Percentiles rank a stretch among this genome's conserved stretches.
Evolutionary conservation across 1,140 invertebrate species (phyloP).

Genomic region (Calliopsis andreniformis): DNA sequence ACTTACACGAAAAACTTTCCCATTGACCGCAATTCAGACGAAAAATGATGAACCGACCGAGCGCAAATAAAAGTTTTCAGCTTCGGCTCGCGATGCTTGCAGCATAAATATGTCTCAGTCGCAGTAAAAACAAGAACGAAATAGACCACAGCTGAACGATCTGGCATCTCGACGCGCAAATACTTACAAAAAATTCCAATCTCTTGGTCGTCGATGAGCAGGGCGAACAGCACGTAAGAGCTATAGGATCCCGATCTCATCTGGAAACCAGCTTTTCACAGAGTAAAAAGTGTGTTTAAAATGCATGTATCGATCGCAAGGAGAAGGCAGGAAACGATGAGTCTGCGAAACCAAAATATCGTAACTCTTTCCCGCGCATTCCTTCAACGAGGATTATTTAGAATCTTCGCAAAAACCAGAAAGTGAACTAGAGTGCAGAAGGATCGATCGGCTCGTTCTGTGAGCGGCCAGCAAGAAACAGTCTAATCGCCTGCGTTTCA

Average conservation of each 20-base stretch:
- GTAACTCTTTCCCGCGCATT: not conserved
- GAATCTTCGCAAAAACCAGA: not conserved
- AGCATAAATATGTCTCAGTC: conserved; percentile 1
- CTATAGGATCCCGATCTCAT: not conserved
- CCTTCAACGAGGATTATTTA: not conserved
- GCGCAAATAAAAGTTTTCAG: conserved; percentile 6
- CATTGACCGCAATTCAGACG: not conserved
- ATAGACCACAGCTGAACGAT: not conserved
- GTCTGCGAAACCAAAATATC: not conserved
- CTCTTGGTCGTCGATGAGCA: conserved; percentile 17
- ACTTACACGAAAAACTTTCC: conserved; percentile 3
- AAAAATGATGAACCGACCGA: not conserved
- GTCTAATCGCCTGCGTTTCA: too few relatives aligned
- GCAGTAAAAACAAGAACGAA: not conserved
- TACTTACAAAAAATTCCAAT: conserved; percentile 25
- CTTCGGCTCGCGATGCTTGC: not conserved
- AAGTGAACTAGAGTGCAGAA: not conserved
- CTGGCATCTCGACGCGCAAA: not conserved
- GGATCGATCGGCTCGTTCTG: too few relatives aligned
- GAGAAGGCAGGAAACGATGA: too few relatives aligned
- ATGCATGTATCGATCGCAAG: not conserved
- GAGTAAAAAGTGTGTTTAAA: not conserved
- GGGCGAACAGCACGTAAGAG: not conserved
- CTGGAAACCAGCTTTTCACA: not conserved
- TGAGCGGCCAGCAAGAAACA: too few relatives aligned